A percentile compares a stretch with the other conserved stretches of the same genome.
phyloP scores from a whole-genome alignment of 2,113 vertebrate genomes.

The Arvicanthis niloticus region DNA sequence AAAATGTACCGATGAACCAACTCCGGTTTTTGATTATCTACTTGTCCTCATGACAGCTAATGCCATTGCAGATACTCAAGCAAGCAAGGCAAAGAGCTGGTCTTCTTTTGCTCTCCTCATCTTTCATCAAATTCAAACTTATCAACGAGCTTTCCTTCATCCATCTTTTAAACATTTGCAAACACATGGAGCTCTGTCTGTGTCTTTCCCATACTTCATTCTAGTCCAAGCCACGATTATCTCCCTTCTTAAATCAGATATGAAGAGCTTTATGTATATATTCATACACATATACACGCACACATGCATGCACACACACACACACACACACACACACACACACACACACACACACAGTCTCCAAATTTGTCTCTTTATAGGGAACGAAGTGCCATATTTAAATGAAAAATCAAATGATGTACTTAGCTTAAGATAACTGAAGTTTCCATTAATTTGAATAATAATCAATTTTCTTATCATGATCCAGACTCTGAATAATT shows the following conservation, averaged over 20 bases:
- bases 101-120: not conserved
- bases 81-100: not conserved
- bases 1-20: not conserved
- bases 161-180: not conserved
- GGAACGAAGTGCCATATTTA: not conserved
- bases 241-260: not conserved
- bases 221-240: not conserved
- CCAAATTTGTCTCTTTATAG: not conserved
- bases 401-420: conserved; percentile 2
- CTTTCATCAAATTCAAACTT: conserved; percentile 17
- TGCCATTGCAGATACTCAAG: not conserved
- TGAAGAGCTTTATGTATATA: not conserved
- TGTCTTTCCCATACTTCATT: not conserved
- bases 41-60: not conserved
- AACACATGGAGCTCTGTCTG: not conserved
- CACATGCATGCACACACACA: too few relatives aligned
- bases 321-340: too few relatives aligned
- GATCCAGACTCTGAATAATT: not conserved
- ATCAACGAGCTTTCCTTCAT: not conserved
- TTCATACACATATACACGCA: too few relatives aligned
- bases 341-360: too few relatives aligned
- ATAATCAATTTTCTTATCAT: conserved; percentile 1
- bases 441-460: conserved; percentile 7
- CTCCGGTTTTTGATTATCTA: conserved; percentile 1
- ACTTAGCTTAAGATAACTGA: conserved; percentile 10